A percentile compares a stretch with the other conserved stretches of the same genome.
These are phyloP conservation scores for Dasypus novemcinctus DNA, from an alignment of 2,113 vertebrate species.

Conservation along the genomic window DNA sequence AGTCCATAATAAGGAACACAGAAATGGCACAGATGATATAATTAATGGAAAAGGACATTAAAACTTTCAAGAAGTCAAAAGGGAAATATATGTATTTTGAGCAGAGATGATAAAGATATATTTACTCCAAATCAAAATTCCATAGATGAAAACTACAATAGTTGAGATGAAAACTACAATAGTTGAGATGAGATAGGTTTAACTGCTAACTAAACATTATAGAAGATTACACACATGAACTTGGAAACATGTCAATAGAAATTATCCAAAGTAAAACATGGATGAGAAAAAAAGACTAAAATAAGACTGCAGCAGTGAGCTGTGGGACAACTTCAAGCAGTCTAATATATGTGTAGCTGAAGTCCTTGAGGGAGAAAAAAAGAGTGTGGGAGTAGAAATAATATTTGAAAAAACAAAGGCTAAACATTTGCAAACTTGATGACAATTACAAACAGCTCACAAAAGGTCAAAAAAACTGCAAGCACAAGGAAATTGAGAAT, in stretches of 20 bases:
- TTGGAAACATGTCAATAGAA: neutral
- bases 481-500: no score
- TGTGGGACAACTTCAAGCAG: neutral
- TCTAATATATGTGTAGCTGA: neutral
- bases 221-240: neutral
- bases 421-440: neutral
- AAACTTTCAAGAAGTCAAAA: neutral
- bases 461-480: no score
- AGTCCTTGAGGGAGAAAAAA: neutral
- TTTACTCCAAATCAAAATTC: neutral
- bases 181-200: neutral
- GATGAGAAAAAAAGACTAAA: neutral
- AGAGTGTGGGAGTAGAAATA: no score
- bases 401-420: neutral
- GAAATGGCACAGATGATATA: neutral
- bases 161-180: neutral
- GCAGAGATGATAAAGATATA: neutral
- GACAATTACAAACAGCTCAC: no score
- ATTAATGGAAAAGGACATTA: neutral
- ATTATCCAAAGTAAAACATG: neutral
- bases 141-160: neutral
- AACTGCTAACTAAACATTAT: neutral
- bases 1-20: neutral
- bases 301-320: neutral
- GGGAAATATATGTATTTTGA: neutral